Percentiles rank a stretch among this genome's conserved stretches.
Conservation (phyloP, 2,113 vertebrate genomes). For the Sinocyclocheilus anophthalmus region DNA sequence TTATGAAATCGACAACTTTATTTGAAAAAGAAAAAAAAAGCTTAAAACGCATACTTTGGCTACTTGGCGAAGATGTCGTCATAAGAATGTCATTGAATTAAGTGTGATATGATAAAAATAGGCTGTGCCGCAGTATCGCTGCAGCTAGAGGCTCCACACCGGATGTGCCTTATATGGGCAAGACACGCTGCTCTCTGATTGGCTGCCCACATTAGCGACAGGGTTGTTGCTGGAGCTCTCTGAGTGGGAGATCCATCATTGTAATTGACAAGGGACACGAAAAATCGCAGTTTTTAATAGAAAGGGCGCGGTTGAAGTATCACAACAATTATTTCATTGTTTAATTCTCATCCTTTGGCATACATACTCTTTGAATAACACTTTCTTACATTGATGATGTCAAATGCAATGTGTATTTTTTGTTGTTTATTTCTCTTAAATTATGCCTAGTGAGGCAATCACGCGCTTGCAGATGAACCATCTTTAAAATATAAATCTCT, state of each 20-base stretch:
- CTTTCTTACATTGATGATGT: not conserved
- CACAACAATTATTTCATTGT: not conserved
- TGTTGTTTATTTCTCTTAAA: not conserved
- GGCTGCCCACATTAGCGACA: conserved; percentile 63
- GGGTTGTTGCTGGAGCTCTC: conserved; percentile 69
- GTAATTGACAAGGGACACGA: conserved; percentile 30
- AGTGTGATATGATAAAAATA: conserved; percentile 48
- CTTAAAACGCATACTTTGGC: not conserved
- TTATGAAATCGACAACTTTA: not conserved
- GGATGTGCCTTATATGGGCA: conserved; percentile 75
- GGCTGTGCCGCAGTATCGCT: conserved; percentile 38
- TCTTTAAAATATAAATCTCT: not conserved
- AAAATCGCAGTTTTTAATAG: conserved; percentile 32
- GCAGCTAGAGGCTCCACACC: conserved; percentile 47
- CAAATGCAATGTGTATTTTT: not conserved
- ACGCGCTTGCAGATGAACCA: not conserved
- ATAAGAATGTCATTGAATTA: conserved; percentile 44
- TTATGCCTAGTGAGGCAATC: not conserved
- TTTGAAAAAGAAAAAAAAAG: not conserved
- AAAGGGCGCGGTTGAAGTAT: conserved; percentile 15
- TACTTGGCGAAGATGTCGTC: conserved; percentile 34
- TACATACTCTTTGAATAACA: not conserved
- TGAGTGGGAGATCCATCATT: conserved; percentile 44
- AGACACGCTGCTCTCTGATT: conserved; percentile 61
- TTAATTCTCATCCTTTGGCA: not conserved